Evolutionary conservation across 2,113 vertebrate species (phyloP), one percentile per base, ranked within the genome.

Genomic region (Callospermophilus lateralis): DNA sequence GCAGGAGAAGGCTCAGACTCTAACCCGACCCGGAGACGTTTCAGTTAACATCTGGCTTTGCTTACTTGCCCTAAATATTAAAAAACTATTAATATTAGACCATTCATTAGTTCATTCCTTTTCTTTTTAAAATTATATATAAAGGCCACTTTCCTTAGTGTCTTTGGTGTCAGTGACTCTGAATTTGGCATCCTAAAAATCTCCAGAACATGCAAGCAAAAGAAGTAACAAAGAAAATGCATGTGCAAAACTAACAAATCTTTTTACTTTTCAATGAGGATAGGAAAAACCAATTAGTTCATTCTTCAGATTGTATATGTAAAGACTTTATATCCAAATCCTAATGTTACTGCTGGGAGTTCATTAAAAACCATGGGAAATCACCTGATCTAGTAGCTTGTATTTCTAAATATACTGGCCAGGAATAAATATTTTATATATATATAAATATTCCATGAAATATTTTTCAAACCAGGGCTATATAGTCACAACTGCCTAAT

Each of bases 11-110:
- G 76, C 85, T 96, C 76, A 94, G 92, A 83, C 74, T 96, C 73
- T 55, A 55, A 72, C 55, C 94, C 61, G 89, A 88, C 32, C 5
- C 9, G 63, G 89, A 96, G 86, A 94, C 30, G 15, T 95, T 55
- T 94, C 67, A 6, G 79, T 85, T 92, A 92, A 90, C 96, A 97
- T 94, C 96, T 97, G 97, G 86, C 89, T 97, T 97, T 97, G 90
- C 89, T 97, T 97, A 95, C 92, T 94, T 90, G 87, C 93, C 89
- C 89, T 67, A 97, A 93, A 90, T 97, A 93, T 92, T 92, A 96
- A 81, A 81, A 84, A 24, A 17, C 89, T 93, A 78, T 96, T 96
- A 94, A 93, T 94, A 95, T 95, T 58, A 84, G 76, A 51, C 51
- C 61, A 77, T 94, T 80, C 80, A 84, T 83, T 96, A 84, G 79